phyloP scores from a whole-genome alignment of 2,797 vertebrate genomes.

The Myripristis jacobus region DNA sequence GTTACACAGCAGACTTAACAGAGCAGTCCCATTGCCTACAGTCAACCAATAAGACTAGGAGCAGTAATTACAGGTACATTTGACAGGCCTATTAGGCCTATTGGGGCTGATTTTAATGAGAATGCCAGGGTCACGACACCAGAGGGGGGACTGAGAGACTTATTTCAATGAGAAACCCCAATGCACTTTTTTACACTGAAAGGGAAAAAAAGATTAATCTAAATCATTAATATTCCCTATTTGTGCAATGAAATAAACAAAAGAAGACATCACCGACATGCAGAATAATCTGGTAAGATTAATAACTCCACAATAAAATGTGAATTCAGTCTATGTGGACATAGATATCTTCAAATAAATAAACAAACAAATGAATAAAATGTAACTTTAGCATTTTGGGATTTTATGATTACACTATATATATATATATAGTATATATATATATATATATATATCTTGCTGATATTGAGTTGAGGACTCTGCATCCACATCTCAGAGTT shows the following conservation, averaged over 20 bases:
- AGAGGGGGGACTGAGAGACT: slow-evolving; percentile 4
- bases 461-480: too few species aligned
- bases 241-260: not conserved
- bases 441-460: too few species aligned
- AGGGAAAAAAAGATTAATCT: slow-evolving; percentile 8
- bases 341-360: too few species aligned
- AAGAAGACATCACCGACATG: not conserved
- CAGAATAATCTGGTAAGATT: too few species aligned
- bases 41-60: slow-evolving; percentile 16
- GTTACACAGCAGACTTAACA: slow-evolving; percentile 30
- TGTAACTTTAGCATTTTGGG: too few species aligned
- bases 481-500: too few species aligned
- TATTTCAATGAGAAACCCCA: slow-evolving; percentile 17
- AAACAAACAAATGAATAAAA: too few species aligned
- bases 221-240: slow-evolving; percentile 7
- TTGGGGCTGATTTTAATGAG: slow-evolving; percentile 61
- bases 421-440: too few species aligned
- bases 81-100: slow-evolving; percentile 53
- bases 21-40: slow-evolving; percentile 19
- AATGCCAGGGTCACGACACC: slow-evolving; percentile 46
- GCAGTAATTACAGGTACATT: slow-evolving; percentile 47
- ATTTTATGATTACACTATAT: too few species aligned
- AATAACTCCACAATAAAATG: too few species aligned
- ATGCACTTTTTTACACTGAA: not conserved
- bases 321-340: too few species aligned